phyloP scores from a whole-genome alignment of 2,888 invertebrate species.

The Matsumyia berberina region DNA sequence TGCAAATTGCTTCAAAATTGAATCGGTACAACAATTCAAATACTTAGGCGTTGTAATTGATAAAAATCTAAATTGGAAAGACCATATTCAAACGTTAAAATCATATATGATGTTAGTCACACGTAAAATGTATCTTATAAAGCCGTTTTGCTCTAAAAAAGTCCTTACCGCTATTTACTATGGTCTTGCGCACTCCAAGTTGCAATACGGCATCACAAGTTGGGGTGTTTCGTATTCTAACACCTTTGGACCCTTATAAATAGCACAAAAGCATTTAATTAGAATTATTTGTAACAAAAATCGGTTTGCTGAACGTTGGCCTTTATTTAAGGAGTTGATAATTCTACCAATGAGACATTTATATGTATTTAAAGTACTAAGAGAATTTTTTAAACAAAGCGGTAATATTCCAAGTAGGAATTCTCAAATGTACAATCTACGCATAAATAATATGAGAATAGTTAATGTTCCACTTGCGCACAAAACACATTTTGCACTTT shows the following conservation, averaged over 20 bases:
- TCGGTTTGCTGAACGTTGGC: neutral
- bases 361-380: conserved; percentile 4
- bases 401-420: neutral
- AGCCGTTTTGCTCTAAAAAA: no score
- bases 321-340: neutral
- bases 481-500: no score
- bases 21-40: no score
- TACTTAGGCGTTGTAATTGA: no score
- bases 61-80: no score
- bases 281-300: conserved; percentile 3
- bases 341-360: neutral
- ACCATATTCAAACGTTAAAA: no score
- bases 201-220: neutral
- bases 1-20: no score
- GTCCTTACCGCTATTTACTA: no score
- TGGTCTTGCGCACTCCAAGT: no score
- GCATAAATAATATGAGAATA: conserved; percentile 15
- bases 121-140: no score
- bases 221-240: neutral
- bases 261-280: neutral
- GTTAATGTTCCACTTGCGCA: conserved; percentile 1
- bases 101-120: no score
- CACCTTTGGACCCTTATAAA: neutral
- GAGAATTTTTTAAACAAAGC: conserved; percentile 8
- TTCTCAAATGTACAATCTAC: conserved; percentile 13